Evolutionary conservation across 1,140 invertebrate species (phyloP), one percentile per base, ranked within the genome.

Genomic region (Habropoda laboriosa): DNA sequence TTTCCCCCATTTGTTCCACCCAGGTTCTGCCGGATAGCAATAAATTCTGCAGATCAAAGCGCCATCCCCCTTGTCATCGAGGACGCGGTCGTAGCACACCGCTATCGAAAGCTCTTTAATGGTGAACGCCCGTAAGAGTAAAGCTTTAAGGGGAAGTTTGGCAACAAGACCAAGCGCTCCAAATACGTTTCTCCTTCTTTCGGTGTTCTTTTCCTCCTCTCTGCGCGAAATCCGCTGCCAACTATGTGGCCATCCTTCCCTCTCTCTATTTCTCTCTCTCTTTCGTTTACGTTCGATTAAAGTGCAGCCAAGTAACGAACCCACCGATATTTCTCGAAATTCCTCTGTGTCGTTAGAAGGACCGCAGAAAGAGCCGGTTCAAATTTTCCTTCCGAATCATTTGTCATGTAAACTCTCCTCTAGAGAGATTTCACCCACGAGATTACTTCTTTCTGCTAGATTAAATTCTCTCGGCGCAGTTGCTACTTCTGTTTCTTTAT

Each of bases 31-130:
- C 38, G 27, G 51, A 76, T 64, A 55, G 72, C 47, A 67, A 76
- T 76, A 67, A 67, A 67, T 76, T 67, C 51, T 5, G 27, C 40
- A 57, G 73, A 77, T 70, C 51, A 70, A 58, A 77, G 51, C 40
- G 12, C 30, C 32, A 47, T 30, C 24, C 38, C 16, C 27, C 42
- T 68, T 58, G 30, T 70, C 74, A 58, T 68, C 13, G 38, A 45
- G 51, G 16, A 42, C 47, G 18, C n/a, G 35, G 27, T 42, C 10
- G 27, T 42, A 21, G 42, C 35, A n/a, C 40, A 5, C 68, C 40
- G 12, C 68, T 32, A 57, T 57, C 55, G 55, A 45, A 42, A 35
- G 64, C 24, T 49, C 21, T 77, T 58, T 58, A 68, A 58, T 49
- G 42, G 21, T 16, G 51, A 40, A 67, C 32, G 42, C 18, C 18